A percentile compares a stretch with the other conserved stretches of the same genome.
Conservation (phyloP, 2,113 vertebrate genomes). For the Mormyrus iriodes region DNA sequence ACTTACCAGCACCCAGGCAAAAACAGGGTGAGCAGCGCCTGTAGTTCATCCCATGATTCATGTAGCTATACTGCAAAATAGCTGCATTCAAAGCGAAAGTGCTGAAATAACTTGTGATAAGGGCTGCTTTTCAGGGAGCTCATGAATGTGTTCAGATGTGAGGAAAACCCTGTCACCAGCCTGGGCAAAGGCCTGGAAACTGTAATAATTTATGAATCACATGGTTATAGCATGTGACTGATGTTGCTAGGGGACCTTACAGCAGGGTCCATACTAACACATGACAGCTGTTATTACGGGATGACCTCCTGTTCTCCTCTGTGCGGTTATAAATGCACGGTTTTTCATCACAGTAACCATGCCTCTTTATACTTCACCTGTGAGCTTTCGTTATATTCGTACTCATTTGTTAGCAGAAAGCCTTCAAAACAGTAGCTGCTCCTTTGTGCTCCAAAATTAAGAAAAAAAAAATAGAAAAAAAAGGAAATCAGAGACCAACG, state of each 20-base stretch:
- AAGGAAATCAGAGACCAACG: neutral
- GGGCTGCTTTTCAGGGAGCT: neutral
- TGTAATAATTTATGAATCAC: conserved; percentile 3
- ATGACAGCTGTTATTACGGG: neutral
- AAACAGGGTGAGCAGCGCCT: neutral
- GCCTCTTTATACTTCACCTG: neutral
- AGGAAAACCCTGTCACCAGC: neutral
- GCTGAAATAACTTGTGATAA: neutral
- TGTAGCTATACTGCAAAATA: neutral
- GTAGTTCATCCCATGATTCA: neutral
- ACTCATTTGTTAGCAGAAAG: neutral
- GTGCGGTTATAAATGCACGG: neutral
- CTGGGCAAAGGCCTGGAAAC: neutral
- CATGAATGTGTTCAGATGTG: neutral
- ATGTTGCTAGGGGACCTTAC: neutral
- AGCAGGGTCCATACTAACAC: neutral
- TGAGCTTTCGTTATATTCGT: neutral
- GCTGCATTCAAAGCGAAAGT: neutral
- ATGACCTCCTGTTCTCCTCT: neutral
- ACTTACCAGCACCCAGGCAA: neutral
- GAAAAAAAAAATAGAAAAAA: neutral
- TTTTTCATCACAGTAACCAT: neutral
- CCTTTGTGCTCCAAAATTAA: neutral
- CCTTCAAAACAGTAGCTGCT: neutral
- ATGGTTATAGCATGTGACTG: neutral